Evolutionary conservation across 2,113 vertebrate genomes (phyloP).

Genomic region (Paralichthys olivaceus): DNA sequence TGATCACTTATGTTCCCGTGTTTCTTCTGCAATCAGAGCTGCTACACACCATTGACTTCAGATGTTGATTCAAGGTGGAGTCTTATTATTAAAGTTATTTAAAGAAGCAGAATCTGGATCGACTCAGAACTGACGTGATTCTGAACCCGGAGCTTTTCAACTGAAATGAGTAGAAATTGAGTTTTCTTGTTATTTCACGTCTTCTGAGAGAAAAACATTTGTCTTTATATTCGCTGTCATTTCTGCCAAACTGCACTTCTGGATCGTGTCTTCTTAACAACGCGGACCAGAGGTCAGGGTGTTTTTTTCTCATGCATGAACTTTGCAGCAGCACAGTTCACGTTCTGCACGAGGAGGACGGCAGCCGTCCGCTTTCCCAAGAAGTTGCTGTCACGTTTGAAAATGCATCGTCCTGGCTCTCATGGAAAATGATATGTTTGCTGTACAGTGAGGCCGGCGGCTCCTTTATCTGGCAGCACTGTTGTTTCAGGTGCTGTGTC

Average conservation of each 20-base stretch:
- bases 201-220: conserved; percentile 31
- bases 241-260: conserved; percentile 17
- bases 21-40: neutral
- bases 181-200: conserved; percentile 5
- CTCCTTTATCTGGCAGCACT: conserved; percentile 21
- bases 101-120: neutral
- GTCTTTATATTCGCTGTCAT: conserved; percentile 14
- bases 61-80: neutral
- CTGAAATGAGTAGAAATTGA: too few species aligned
- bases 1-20: neutral
- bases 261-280: conserved; percentile 51
- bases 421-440: conserved; percentile 25
- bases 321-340: neutral
- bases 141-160: neutral
- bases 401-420: too few species aligned
- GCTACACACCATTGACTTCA: conserved; percentile 23
- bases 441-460: conserved; percentile 18
- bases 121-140: neutral
- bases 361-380: neutral
- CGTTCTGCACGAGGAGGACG: neutral
- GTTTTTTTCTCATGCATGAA: neutral
- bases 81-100: neutral
- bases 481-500: conserved; percentile 72
- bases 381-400: neutral
- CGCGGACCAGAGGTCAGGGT: conserved; percentile 5